Conservation (phyloP, 2,113 vertebrate genomes). For the Microtus ochrogaster region DNA sequence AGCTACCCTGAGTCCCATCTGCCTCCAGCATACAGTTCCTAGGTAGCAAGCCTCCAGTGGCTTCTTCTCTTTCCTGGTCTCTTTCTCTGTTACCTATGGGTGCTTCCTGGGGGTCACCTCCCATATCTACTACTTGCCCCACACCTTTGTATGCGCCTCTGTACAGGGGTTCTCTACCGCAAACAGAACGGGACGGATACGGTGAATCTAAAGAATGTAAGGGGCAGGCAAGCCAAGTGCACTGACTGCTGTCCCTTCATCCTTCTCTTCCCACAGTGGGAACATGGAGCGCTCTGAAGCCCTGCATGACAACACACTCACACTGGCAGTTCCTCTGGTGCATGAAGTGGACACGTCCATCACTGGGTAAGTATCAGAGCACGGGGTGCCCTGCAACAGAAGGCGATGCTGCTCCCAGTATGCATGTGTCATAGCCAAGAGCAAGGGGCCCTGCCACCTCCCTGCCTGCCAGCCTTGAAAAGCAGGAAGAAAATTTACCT, state of each 20-base stretch:
- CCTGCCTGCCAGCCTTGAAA: slow-evolving; percentile 56
- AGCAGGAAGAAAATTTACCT: slow-evolving; percentile 37
- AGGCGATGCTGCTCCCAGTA: slow-evolving; percentile 51
- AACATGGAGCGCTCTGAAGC: slow-evolving; percentile 91
- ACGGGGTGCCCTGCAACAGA: neutral
- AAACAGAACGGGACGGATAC: fast-evolving
- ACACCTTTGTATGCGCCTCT: neutral
- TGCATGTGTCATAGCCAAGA: neutral
- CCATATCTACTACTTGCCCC: fast-evolving
- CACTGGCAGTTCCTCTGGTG: slow-evolving; percentile 91
- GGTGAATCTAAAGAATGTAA: fast-evolving
- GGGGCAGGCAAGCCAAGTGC: neutral
- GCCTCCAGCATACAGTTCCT: neutral
- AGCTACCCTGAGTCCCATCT: neutral
- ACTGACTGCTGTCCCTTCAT: neutral
- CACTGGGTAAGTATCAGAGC: slow-evolving; percentile 90
- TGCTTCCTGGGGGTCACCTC: neutral
- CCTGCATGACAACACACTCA: slow-evolving; percentile 93
- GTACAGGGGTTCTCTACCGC: neutral
- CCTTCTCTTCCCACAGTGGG: slow-evolving; percentile 86
- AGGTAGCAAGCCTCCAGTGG: fast-evolving
- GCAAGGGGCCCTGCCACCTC: neutral
- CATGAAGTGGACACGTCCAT: slow-evolving; percentile 97
- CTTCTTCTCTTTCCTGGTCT: neutral
- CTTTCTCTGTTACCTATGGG: neutral